Percentiles rank a stretch among this genome's conserved stretches.
phyloP scores from a whole-genome alignment of 1,140 invertebrate genomes.

The Philotrypesis tridentata region DNA sequence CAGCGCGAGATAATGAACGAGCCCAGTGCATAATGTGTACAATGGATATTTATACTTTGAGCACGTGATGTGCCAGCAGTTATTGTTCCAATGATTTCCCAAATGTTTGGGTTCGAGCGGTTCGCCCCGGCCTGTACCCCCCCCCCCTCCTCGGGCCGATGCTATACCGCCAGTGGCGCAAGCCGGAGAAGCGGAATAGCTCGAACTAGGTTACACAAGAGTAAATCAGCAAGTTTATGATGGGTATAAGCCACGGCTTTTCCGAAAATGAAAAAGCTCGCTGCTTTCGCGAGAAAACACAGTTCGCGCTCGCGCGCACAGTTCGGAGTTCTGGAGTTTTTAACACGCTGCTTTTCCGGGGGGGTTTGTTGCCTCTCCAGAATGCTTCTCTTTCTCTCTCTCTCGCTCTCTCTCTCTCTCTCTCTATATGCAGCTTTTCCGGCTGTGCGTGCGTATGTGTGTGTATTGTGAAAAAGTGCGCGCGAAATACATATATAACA shows the following conservation, averaged over 20 bases:
- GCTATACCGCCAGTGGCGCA: too few species aligned
- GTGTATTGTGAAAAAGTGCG: too few species aligned
- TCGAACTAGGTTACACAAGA: background rate
- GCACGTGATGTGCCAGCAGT: background rate
- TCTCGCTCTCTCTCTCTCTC: too few species aligned
- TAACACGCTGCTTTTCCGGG: background rate
- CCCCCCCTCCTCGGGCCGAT: too few species aligned
- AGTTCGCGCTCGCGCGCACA: too few species aligned
- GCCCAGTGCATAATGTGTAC: background rate
- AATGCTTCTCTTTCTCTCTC: background rate
- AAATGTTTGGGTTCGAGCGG: background rate
- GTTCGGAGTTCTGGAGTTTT: background rate
- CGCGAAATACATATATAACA: too few species aligned
- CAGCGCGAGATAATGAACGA: background rate
- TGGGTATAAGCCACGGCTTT: background rate
- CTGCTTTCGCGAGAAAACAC: background rate
- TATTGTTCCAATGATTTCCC: constrained; percentile 5
- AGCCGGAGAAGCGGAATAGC: background rate
- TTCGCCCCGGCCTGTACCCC: background rate
- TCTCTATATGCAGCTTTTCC: too few species aligned
- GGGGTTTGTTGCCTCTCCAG: background rate
- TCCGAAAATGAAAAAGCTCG: background rate
- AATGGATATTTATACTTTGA: background rate
- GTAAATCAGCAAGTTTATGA: constrained; percentile 1
- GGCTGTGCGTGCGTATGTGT: too few species aligned